These are phyloP conservation scores for Lophius americanus DNA, from an alignment of 2,797 vertebrate genomes.

Conservation along the genomic window DNA sequence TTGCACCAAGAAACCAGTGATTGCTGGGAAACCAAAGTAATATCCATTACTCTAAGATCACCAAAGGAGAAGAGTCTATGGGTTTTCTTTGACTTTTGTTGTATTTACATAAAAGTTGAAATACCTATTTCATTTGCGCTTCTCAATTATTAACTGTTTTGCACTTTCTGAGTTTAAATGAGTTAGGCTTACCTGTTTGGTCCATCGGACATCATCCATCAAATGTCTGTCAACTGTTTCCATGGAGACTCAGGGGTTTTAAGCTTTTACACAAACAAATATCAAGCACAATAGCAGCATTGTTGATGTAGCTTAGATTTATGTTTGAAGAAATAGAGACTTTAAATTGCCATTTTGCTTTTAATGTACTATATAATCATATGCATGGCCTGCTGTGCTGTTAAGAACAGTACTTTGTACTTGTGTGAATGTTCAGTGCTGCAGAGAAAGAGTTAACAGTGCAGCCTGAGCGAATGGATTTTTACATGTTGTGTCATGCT, in stretches of 20 bases:
- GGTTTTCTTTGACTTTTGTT: no score
- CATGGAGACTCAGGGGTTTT: background rate
- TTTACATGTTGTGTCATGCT: constrained; percentile 81
- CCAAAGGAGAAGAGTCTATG: no score
- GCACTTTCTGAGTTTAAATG: background rate
- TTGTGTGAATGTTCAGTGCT: background rate
- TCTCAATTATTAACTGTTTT: background rate
- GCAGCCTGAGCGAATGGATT: constrained; percentile 47
- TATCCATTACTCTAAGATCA: no score
- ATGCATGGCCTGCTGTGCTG: background rate
- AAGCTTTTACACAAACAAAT: background rate
- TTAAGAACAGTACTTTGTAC: background rate
- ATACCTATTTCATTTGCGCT: no score
- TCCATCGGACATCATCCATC: background rate
- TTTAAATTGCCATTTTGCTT: background rate
- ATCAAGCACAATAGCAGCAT: background rate
- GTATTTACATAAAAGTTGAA: background rate
- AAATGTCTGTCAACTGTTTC: background rate
- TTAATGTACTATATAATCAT: background rate
- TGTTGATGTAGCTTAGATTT: background rate
- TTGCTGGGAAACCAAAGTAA: no score
- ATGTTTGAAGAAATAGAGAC: background rate
- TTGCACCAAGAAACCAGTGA: no score
- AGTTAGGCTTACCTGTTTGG: constrained; percentile 2
- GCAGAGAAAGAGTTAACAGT: constrained; percentile 65